Evolutionary conservation across 2,888 invertebrate species (phyloP).

Genomic region (Allophyes oxyacanthae): DNA sequence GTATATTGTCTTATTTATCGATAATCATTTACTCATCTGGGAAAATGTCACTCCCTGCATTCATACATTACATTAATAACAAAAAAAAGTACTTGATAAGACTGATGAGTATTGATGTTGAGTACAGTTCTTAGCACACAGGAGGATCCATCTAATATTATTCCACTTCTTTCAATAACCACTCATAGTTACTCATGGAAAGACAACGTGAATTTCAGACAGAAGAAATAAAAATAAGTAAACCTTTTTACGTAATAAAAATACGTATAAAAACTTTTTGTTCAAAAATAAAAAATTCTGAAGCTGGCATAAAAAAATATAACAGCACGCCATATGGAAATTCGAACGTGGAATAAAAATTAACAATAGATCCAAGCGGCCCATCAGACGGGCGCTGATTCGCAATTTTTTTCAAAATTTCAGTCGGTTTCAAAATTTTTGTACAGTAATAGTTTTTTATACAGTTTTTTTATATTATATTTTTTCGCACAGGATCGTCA

Average conservation of each 20-base stretch:
- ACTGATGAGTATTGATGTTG: too few relatives aligned
- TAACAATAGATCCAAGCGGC: conserved; percentile 75
- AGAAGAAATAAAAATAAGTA: too few relatives aligned
- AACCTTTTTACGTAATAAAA: not conserved
- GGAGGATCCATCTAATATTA: too few relatives aligned
- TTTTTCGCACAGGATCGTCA: conserved; percentile 67
- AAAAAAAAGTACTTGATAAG: too few relatives aligned
- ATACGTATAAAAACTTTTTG: conserved; percentile 34
- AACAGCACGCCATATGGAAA: conserved; percentile 45
- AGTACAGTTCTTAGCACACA: too few relatives aligned
- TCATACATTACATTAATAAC: too few relatives aligned
- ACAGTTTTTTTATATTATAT: conserved; percentile 64
- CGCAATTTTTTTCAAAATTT: conserved; percentile 84
- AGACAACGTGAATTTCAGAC: too few relatives aligned
- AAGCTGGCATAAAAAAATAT: conserved; percentile 53
- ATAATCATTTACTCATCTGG: too few relatives aligned
- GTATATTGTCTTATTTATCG: too few relatives aligned
- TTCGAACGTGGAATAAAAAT: conserved; percentile 76
- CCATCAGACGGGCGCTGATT: conserved; percentile 78
- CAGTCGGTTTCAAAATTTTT: conserved; percentile 78
- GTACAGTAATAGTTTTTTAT: conserved; percentile 72
- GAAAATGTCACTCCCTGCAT: too few relatives aligned
- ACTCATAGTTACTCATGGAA: too few relatives aligned
- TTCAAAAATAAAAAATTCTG: conserved; percentile 4
- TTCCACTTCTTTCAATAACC: too few relatives aligned